Evolutionary conservation across 2,797 vertebrate species (phyloP), one percentile per base, ranked within the genome.

Genomic region (Neoniphon sammara): DNA sequence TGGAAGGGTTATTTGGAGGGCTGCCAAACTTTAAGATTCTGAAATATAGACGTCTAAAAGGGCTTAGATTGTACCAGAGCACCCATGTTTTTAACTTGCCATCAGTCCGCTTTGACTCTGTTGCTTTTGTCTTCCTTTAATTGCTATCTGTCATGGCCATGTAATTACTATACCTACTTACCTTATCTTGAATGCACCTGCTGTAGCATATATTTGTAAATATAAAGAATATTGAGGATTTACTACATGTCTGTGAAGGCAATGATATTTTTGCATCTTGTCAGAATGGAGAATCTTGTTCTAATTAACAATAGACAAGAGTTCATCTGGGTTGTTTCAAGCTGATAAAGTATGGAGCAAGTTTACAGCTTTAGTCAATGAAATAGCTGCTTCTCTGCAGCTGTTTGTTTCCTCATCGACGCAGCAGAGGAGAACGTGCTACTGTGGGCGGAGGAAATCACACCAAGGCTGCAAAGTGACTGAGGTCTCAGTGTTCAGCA

Each of bases 391-490:
- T 55, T 50, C 66, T 62, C 52, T 50, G 61, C 25, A 62, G 54
- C 42, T 64, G 47, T 62, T 59, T 31, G 47, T 75, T 84, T 89
- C 57, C 79, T 83, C 62, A 59, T 36, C 82, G 73, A 78, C 69
- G 66, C 53, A 82, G 82, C 78, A 81, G 50, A 66, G 69, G 61
- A 69, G 78, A 15, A 44, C 54, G 63, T 52, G 25, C 70, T 62
- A 52, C 74, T 30, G 12, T 57, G 73, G 67, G 70, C 50, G 65
- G 72, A 86, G 81, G 82, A 88, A 89, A 78, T 80, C 80, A 71
- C 80, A 82, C 59, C n/a, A 60, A 73, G 66, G 89, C 88, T 83
- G 90, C 84, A 91, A 91, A 92, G 66, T 72, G 63, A 63, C 73
- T 27, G n/a, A 78, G 53, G 70, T 78, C 69, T 70, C 61, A 68